Percentiles rank a stretch among this genome's conserved stretches.
Evolutionary conservation across 1,140 invertebrate species (phyloP).

Genomic region (Lepidostoma basale): DNA sequence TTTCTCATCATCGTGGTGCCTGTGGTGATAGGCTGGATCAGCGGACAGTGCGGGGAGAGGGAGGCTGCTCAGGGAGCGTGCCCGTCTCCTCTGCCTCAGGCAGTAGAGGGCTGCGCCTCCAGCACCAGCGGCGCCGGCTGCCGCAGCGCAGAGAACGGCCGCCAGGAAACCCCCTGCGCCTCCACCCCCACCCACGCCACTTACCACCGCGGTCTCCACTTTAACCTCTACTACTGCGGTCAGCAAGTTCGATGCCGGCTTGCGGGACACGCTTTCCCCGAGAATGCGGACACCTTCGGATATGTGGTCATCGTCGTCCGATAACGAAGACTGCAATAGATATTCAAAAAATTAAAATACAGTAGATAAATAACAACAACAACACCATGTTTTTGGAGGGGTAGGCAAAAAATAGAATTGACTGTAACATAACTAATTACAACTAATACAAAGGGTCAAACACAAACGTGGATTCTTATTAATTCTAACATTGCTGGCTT

Average conservation of each 20-base stretch:
- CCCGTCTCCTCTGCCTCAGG: conserved; percentile 61
- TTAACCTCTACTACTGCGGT: conserved; percentile 81
- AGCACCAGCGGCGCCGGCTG: conserved; percentile 56
- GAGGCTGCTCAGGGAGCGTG: conserved; percentile 60
- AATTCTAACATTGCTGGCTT: too few relatives aligned
- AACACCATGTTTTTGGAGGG: too few relatives aligned
- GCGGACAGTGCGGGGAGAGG: conserved; percentile 63
- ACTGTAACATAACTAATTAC: background rate
- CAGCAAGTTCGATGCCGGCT: conserved; percentile 68
- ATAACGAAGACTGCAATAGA: conserved; percentile 59
- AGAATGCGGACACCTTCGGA: conserved; percentile 69
- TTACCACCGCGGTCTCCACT: conserved; percentile 72
- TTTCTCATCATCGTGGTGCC: conserved; percentile 81
- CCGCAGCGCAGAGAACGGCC: conserved; percentile 50
- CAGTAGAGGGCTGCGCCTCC: conserved; percentile 57
- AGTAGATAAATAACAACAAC: conserved; percentile 8
- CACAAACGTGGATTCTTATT: too few relatives aligned
- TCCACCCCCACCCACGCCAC: conserved; percentile 53
- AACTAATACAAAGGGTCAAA: too few relatives aligned
- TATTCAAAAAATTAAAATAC: conserved; percentile 48
- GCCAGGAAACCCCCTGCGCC: conserved; percentile 51
- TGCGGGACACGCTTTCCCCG: conserved; percentile 73
- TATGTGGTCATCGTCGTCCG: conserved; percentile 62
- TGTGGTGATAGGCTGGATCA: conserved; percentile 59
- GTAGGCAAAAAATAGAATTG: background rate